Percentiles rank a stretch among this genome's conserved stretches.
Conservation (phyloP, 2,113 vertebrate genomes). For the Caranx ignobilis region DNA sequence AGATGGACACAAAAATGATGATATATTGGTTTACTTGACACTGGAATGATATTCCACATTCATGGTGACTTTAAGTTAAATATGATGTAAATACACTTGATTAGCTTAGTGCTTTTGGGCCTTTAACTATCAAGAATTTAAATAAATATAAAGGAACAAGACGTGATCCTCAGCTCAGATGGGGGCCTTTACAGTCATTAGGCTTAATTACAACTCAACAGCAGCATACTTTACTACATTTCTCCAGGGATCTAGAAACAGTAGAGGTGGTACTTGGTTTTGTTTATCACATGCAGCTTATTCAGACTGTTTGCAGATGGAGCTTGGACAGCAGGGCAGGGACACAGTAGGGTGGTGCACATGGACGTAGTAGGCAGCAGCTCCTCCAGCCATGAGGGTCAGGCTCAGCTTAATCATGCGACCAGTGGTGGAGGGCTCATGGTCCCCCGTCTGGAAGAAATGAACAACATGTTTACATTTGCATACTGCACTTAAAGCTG, state of each 20-base stretch:
- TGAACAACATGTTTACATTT: not conserved
- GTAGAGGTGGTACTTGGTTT: not conserved
- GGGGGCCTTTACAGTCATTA: not conserved
- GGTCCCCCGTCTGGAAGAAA: slow-evolving; percentile 24
- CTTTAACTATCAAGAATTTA: not conserved
- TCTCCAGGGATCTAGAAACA: not conserved
- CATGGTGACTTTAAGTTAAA: not conserved
- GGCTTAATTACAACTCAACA: not conserved
- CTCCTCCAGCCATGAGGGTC: slow-evolving; percentile 41
- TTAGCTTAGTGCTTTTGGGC: no score
- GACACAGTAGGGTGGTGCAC: slow-evolving; percentile 44
- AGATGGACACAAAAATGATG: not conserved
- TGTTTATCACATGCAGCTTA: not conserved
- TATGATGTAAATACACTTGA: not conserved
- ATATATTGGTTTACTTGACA: not conserved
- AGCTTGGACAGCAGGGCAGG: slow-evolving; percentile 61
- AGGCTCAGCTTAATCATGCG: slow-evolving; percentile 68
- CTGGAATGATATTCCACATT: not conserved
- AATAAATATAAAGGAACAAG: not conserved
- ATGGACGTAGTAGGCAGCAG: slow-evolving; percentile 66
- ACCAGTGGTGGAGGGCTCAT: slow-evolving; percentile 5
- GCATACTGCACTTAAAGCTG: not conserved
- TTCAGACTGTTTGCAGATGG: slow-evolving; percentile 44
- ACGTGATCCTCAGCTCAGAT: not conserved
- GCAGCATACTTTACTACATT: not conserved